Conservation (phyloP, 2,113 vertebrate species). For the Proteles cristata region DNA sequence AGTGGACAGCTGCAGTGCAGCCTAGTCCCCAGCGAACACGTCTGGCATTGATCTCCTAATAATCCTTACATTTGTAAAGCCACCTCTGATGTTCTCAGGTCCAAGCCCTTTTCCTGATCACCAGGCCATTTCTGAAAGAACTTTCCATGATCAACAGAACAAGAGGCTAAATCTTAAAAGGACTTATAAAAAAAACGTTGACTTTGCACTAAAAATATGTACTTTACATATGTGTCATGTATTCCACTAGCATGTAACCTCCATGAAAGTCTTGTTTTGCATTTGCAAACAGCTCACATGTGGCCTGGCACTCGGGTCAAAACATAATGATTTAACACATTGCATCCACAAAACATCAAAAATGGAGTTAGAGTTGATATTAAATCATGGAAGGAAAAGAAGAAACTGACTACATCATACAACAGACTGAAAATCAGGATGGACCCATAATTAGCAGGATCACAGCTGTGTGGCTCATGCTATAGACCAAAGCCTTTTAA, state of each 20-base stretch:
- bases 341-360: neutral
- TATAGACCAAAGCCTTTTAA: neutral
- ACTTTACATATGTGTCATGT: neutral
- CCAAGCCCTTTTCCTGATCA: neutral
- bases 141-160: neutral
- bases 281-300: neutral
- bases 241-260: accelerated
- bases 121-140: neutral
- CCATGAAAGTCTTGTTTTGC: accelerated
- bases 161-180: neutral
- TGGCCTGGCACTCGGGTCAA: neutral
- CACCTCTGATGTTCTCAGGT: neutral
- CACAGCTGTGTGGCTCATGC: neutral
- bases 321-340: neutral
- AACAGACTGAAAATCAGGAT: neutral
- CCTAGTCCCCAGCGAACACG: accelerated
- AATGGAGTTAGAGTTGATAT: neutral
- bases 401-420: neutral
- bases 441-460: neutral
- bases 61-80: constrained; percentile 40
- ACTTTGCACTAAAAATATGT: neutral
- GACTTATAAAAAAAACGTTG: neutral
- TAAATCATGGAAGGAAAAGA: neutral
- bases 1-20: neutral
- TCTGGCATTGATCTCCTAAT: neutral